Percentiles rank a stretch among this genome's conserved stretches.
phyloP scores from a whole-genome alignment of 2,113 vertebrate species.

The Fulica atra region DNA sequence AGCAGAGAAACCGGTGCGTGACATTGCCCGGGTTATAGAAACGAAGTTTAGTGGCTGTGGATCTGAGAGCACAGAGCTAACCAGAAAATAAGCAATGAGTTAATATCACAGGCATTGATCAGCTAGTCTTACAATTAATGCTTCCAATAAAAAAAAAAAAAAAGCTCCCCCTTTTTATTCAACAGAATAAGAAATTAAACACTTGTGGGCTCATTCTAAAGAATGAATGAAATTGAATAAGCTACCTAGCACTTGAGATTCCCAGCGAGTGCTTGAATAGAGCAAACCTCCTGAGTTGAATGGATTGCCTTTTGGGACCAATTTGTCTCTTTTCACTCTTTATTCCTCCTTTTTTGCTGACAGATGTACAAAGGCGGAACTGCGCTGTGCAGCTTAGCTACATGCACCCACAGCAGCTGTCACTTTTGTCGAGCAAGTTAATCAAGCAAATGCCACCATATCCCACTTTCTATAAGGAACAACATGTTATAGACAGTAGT shows the following conservation, averaged over 20 bases:
- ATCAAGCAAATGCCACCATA: constrained; percentile 99
- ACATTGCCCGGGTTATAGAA: background rate
- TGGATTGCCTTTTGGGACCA: constrained; percentile 99
- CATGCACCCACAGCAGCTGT: constrained; percentile 97
- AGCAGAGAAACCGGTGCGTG: background rate
- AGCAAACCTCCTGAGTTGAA: constrained; percentile 97
- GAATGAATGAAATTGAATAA: constrained; percentile 99
- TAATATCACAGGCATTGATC: constrained; percentile 87
- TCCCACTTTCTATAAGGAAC: constrained; percentile 92
- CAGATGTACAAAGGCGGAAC: constrained; percentile 99
- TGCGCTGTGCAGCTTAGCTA: constrained; percentile 97
- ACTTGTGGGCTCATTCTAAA: constrained; percentile 98
- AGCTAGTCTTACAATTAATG: constrained; percentile 88
- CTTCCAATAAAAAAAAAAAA: constrained; percentile 73
- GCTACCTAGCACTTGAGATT: constrained; percentile 99
- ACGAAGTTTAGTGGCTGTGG: constrained; percentile 10
- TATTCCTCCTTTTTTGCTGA: constrained; percentile 97
- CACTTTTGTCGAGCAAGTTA: constrained; percentile 99
- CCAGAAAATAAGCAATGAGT: constrained; percentile 77
- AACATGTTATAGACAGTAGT: constrained; percentile 88
- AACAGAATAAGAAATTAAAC: constrained; percentile 96
- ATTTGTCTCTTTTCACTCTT: constrained; percentile 99
- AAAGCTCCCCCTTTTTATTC: constrained; percentile 82
- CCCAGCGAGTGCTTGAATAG: constrained; percentile 98
- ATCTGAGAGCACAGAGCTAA: constrained; percentile 37